These are phyloP conservation scores for Actias luna DNA, from an alignment of 2,888 invertebrate genomes.

Conservation along the genomic window DNA sequence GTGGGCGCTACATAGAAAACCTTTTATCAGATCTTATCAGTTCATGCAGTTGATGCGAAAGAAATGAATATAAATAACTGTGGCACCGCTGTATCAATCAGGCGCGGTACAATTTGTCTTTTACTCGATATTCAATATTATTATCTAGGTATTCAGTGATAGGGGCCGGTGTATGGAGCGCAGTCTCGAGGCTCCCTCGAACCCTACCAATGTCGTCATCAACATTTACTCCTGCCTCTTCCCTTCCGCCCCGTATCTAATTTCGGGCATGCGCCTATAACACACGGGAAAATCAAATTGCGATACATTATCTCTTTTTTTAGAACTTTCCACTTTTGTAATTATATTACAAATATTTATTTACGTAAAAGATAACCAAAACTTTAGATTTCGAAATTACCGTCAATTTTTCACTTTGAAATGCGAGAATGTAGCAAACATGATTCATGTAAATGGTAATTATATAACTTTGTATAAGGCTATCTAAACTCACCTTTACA, in stretches of 20 bases:
- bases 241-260: conserved; percentile 31
- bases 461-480: conserved; percentile 22
- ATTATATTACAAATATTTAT: neutral
- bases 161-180: conserved; percentile 24
- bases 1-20: conserved; percentile 56
- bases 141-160: conserved; percentile 12
- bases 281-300: conserved; percentile 61
- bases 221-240: conserved; percentile 49
- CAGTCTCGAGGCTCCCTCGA: conserved; percentile 48
- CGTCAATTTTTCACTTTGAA: neutral
- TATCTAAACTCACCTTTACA: neutral
- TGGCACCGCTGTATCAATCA: conserved; percentile 14
- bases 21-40: conserved; percentile 60
- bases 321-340: neutral
- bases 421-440: neutral
- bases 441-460: neutral
- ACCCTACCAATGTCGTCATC: conserved; percentile 69
- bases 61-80: conserved; percentile 38
- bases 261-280: conserved; percentile 58
- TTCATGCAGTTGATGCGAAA: conserved; percentile 44
- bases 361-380: too few species aligned
- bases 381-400: neutral
- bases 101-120: conserved; percentile 17
- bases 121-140: conserved; percentile 14
- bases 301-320: conserved; percentile 32